phyloP scores from a whole-genome alignment of 2,888 invertebrate species.

The Candidula unifasciata region DNA sequence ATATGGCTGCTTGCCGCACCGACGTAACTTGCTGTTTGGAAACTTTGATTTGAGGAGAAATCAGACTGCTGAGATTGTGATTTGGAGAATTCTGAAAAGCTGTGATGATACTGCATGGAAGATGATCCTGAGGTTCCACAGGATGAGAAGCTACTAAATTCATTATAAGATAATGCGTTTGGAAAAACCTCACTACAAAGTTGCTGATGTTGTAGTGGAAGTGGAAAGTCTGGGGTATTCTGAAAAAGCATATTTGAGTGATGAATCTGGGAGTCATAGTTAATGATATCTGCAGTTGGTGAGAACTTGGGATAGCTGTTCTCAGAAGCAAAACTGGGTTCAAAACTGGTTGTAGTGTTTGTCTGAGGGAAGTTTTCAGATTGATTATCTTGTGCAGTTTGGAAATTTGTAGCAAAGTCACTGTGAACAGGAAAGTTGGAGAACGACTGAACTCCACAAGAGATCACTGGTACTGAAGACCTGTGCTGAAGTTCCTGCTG shows the following conservation, averaged over 20 bases:
- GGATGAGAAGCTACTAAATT: neutral
- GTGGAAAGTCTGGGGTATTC: constrained; percentile 34
- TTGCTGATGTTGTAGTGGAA: constrained; percentile 45
- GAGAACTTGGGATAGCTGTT: neutral
- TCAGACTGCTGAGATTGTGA: constrained; percentile 7
- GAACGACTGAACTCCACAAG: neutral
- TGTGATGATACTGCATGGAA: constrained; percentile 26
- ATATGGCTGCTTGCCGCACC: neutral
- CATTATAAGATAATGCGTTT: constrained; percentile 5
- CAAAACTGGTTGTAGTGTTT: constrained; percentile 8
- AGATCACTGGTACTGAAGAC: constrained; percentile 17
- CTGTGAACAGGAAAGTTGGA: constrained; percentile 31
- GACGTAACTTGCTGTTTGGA: neutral
- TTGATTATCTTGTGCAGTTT: constrained; percentile 5
- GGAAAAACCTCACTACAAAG: constrained; percentile 18
- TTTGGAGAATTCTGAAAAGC: constrained; percentile 20
- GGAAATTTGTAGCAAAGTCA: constrained; percentile 14
- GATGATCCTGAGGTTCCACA: neutral
- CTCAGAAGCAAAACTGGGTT: neutral
- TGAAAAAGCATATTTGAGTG: constrained; percentile 35
- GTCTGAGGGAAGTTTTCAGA: neutral
- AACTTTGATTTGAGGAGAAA: constrained; percentile 3
- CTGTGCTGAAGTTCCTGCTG: neutral
- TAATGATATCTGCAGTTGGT: neutral
- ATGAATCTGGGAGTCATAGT: constrained; percentile 9